Base-by-base conservation (phyloP, 2,888 invertebrate genomes). In the Unio delphinus region DNA sequence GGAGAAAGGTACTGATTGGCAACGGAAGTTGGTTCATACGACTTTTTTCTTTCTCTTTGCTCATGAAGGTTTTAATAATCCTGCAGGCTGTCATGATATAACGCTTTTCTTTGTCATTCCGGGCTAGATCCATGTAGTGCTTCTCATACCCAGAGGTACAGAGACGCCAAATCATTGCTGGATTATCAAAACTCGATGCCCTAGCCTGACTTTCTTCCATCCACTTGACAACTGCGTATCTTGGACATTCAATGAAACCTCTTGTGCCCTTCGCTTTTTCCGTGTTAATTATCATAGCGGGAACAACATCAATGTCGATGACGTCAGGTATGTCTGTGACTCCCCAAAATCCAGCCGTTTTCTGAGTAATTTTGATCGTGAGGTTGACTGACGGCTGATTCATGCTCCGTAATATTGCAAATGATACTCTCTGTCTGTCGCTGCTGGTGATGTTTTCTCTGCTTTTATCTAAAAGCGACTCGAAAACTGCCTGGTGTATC, bases 141-240 rank as follows among this genome's bases (percentile, higher is more conserved):
- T 74, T 78, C 58, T 81, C 81, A 65, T 77, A 80, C 23, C 75
- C 77, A 26, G 74, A 77, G 3, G 80, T 73, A 56, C 73, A 72
- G 18, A 77, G 69, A 20, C 74, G 72, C 81, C 81, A 81, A 17
- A 80, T 59, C 1, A 73, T 30, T 15, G 75, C 70, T 3, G 69
- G 61, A 11, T 79, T 65, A 7, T 55, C 59, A 30, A 72, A 69
- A 17, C 59, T 34, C 4, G 64, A 55, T 1, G 62, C 55, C 17
- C 30, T 58, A 0, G 58, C 28, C 15, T 68, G 71, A 7, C 61
- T 45, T 61, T 68, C 70, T 55, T 78, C 72, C 4, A 70, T 45
- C 79, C 78, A 81, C 65, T 79, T 81, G 67, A 76, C 74, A 26
- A 81, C 77, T 11, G 75, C 81, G 30, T 77, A 76, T 6, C 77